Base-by-base conservation (phyloP, 2,888 invertebrate genomes). In the Polydrusus cervinus region DNA sequence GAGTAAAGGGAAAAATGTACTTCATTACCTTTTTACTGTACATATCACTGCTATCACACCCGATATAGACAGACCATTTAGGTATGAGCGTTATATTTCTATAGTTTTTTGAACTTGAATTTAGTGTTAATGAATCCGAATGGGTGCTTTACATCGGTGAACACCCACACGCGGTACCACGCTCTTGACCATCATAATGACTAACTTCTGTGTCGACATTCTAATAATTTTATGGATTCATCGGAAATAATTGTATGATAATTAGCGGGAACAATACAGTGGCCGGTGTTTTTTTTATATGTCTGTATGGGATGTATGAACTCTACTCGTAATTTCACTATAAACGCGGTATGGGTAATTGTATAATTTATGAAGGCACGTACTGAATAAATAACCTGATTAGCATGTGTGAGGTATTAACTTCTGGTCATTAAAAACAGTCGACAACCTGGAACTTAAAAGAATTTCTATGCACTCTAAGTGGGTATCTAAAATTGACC, bases 101-200 rank as follows among this genome's bases (percentile, higher is more conserved):
- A 9, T 43, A 43, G 43, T 43, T 43, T 43, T 43, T 43, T 43
- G 43, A 43, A 13, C 43, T 43, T 8, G 3, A 34, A 34, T 34
- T 69, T 64, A 16, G 55, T 47, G 57, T 38, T 47, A 51, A 71
- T 53, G 71, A 40, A 51, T 16, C 13, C 30, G 14, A n/a, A 43
- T 55, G 45, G 71, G 71, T 71, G 65, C 71, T 71, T 71, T 47
- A 65, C 71, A 71, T 34, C 71, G 25, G 13, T 45, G 71, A 57
- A 57, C 65, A 71, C 71, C 65, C 47, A 71, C 65, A 45, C 38
- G 45, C 55, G 65, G 71, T 43, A 65, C 45, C 65, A 71, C 65
- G 71, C 18, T 57, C 30, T 55, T 65, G 34, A 34, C 8, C 55
- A 14, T 30, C 34, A 8, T 34, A 55, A 55, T 34, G 14, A 55